Evolutionary conservation across 2,113 vertebrate genomes (phyloP), one percentile per base, ranked within the genome.

Genomic region (Amazona vittata): DNA sequence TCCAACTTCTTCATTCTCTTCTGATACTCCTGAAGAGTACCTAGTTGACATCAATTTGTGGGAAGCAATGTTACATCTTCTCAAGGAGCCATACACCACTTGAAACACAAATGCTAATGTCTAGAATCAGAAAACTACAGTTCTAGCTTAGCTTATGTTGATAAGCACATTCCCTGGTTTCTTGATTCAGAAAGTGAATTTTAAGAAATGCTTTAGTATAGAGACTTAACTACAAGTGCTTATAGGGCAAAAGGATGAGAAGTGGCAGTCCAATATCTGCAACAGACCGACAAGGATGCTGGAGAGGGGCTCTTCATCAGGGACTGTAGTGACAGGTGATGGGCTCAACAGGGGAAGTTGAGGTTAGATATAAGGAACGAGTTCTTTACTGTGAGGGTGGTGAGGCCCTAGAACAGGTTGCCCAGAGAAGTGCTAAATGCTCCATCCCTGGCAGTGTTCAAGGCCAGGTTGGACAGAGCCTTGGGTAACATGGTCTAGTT

Each of bases 1-100:
- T 99, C 99, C 62, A 99, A 95, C 89, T 99, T 99, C 74, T 99
- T 99, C 99, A 99, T 99, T 90, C 99, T 98, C 97, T 99, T 99
- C 98, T 99, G 99, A 94, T 99, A 99, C 78, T 99, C 99, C 95
- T 99, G 99, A 81, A 99, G 97, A 8, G 99, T 99, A 79, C 99
- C 99, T 99, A 86, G 67, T 75, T 55, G 43, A 71, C 91, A 94
- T 5, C 52, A 92, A 90, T 29, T 39, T 39, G 60, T 28, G 26
- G 25, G 16, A 18, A 39, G 16, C 35, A 12, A 39, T 73, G 74
- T 44, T 85, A 52, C 1, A 41, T 35, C 84, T 70, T 33, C 64
- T 74, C 43, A 81, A 50, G 44, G 24, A 83, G 25, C 41, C 46
- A 49, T 2, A 46, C 1, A 53, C 21, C n/a, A 71, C 60, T 41